Conservation (phyloP, 2,113 vertebrate species). For the Vanacampus margaritifer region DNA sequence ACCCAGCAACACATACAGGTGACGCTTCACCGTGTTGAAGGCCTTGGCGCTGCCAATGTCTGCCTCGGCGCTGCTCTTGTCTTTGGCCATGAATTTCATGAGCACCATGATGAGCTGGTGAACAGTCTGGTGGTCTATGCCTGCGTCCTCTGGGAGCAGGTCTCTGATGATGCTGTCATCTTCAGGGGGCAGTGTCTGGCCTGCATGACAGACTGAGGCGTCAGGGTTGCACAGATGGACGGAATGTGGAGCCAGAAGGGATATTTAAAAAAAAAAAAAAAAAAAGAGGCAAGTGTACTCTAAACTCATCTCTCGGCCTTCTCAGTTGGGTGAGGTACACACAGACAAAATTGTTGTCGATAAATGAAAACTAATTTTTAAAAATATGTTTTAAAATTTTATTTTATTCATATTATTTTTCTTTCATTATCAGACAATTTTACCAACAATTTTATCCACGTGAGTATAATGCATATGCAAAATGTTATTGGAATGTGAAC, state of each 20-base stretch:
- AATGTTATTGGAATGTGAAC: no score
- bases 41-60: conserved; percentile 97
- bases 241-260: conserved; percentile 27
- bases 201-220: conserved; percentile 61
- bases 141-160: conserved; percentile 89
- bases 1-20: conserved; percentile 91
- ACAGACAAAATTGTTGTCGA: no score
- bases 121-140: conserved; percentile 97
- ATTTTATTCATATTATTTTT: no score
- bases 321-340: no score
- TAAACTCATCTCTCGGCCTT: no score
- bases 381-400: no score
- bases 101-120: conserved; percentile 97
- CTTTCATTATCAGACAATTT: no score
- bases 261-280: no score
- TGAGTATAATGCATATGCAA: no score
- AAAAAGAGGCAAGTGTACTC: no score
- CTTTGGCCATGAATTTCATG: conserved; percentile 99
- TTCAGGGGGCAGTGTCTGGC: conserved; percentile 84
- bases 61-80: conserved; percentile 89
- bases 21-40: conserved; percentile 96
- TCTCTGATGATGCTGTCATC: conserved; percentile 89
- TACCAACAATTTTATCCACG: no score
- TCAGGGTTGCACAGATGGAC: conserved; percentile 56
- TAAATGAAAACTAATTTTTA: no score